A percentile compares a stretch with the other conserved stretches of the same genome.
phyloP scores from a whole-genome alignment of 2,797 vertebrate genomes.

The Coregonus sp. region DNA sequence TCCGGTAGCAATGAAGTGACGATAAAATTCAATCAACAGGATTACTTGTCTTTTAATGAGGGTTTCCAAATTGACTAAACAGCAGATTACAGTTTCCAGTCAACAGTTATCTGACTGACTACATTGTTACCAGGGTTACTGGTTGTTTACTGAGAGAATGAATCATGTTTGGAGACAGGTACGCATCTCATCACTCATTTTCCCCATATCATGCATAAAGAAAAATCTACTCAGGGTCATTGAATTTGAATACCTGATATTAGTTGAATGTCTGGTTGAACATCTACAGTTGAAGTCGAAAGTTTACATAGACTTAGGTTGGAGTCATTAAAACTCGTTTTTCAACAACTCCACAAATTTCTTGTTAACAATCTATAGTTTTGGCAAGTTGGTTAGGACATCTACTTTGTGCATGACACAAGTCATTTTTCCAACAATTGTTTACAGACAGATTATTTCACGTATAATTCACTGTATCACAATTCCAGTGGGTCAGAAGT shows the following conservation, averaged over 20 bases:
- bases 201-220: background rate
- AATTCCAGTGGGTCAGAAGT: too few species aligned
- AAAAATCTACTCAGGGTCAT: background rate
- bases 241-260: background rate
- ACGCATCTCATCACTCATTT: slow-evolving; percentile 13
- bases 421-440: too few species aligned
- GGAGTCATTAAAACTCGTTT: too few species aligned
- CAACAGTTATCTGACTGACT: slow-evolving; percentile 27
- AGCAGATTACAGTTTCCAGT: slow-evolving; percentile 29
- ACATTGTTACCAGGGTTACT: slow-evolving; percentile 23
- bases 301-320: too few species aligned
- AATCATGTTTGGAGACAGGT: slow-evolving; percentile 3
- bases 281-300: background rate
- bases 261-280: background rate
- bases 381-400: too few species aligned
- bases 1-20: slow-evolving; percentile 29
- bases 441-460: too few species aligned
- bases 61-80: slow-evolving; percentile 25
- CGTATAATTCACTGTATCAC: too few species aligned
- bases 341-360: too few species aligned
- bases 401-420: too few species aligned
- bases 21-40: slow-evolving; percentile 41
- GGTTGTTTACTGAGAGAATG: slow-evolving; percentile 1
- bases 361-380: too few species aligned
- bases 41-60: slow-evolving; percentile 32